Percentiles rank a stretch among this genome's conserved stretches.
phyloP scores from a whole-genome alignment of 2,888 invertebrate genomes.

The Cloeon dipterum region DNA sequence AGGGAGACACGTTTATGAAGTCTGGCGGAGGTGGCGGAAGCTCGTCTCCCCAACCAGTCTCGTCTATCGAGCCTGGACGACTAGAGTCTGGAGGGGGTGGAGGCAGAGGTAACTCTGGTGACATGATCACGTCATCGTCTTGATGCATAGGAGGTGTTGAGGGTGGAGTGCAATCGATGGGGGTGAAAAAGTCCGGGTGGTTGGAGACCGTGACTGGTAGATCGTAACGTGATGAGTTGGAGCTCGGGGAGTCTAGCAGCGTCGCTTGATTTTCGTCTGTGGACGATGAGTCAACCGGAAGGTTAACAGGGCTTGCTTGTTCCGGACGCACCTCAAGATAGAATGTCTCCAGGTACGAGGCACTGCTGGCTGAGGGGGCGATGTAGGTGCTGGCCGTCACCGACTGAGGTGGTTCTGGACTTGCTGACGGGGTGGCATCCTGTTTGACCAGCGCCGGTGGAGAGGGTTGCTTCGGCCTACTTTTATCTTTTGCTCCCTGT shows the following conservation, averaged over 20 bases:
- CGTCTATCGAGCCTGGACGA: not conserved
- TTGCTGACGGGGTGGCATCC: conserved; percentile 3
- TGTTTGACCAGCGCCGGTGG: not conserved
- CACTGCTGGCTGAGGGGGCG: not conserved
- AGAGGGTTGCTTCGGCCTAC: not conserved
- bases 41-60: not conserved
- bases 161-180: conserved; percentile 1
- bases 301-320: conserved; percentile 24
- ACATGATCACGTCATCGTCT: too few species aligned
- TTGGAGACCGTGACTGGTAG: not conserved
- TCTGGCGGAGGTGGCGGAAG: not conserved
- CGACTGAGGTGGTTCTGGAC: conserved; percentile 1
- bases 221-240: conserved; percentile 2
- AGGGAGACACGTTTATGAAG: not conserved
- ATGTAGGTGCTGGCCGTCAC: conserved; percentile 2
- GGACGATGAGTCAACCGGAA: not conserved
- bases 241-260: conserved; percentile 4
- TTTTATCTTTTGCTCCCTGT: not conserved
- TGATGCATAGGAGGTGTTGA: conserved; percentile 3
- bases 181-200: not conserved
- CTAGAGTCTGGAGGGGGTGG: not conserved
- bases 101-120: conserved; percentile 2
- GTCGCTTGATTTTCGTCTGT: conserved; percentile 3
- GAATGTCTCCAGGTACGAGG: conserved; percentile 43
- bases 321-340: conserved; percentile 55